These are phyloP conservation scores for Tapirus terrestris DNA, from an alignment of 2,113 vertebrate species.

Conservation along the genomic window DNA sequence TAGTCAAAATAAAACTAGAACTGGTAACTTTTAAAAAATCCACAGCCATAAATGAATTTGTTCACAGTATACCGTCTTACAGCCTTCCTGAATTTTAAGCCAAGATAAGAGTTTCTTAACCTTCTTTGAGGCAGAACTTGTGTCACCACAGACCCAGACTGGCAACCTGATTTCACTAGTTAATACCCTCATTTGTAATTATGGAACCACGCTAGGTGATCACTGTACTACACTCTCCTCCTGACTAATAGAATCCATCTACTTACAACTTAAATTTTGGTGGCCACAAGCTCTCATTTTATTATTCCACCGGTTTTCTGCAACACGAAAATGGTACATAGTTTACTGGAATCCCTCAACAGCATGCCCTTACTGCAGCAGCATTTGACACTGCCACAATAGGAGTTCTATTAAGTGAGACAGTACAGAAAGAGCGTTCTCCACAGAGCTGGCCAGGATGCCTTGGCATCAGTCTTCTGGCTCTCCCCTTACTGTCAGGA, in stretches of 20 bases:
- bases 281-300: not conserved
- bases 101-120: not conserved
- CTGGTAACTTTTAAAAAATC: not conserved
- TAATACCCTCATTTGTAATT: not conserved
- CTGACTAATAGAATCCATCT: not conserved
- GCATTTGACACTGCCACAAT: not conserved
- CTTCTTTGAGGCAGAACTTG: not conserved
- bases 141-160: not conserved
- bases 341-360: not conserved
- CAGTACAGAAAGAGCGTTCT: not conserved
- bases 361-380: not conserved
- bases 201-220: not conserved
- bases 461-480: constrained; percentile 31
- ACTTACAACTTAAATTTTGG: not conserved
- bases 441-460: not conserved
- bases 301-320: not conserved
- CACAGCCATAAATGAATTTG: not conserved
- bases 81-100: not conserved
- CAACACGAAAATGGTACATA: not conserved
- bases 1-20: not conserved
- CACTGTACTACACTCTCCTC: not conserved
- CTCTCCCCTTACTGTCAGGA: constrained; percentile 43
- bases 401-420: not conserved
- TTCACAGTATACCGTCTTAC: not conserved
- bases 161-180: not conserved